A percentile compares a stretch with the other conserved stretches of the same genome.
phyloP scores from a whole-genome alignment of 1,140 invertebrate species.

The Aphidius ervi region DNA sequence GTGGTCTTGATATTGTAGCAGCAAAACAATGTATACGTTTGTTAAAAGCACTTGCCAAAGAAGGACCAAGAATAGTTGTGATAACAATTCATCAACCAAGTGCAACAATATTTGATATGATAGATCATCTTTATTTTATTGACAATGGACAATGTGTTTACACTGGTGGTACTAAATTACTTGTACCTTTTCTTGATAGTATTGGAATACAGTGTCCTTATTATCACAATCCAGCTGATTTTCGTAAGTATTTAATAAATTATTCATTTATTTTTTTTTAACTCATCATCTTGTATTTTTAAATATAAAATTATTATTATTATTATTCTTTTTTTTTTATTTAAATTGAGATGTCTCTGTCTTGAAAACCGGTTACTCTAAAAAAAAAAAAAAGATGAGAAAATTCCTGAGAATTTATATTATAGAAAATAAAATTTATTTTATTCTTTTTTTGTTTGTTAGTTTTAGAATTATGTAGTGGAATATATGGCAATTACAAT shows the following conservation, averaged over 20 bases:
- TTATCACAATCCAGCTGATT: conserved; percentile 82
- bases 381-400: neutral
- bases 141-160: conserved; percentile 80
- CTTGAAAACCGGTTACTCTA: too few species aligned
- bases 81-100: conserved; percentile 92
- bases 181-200: conserved; percentile 74
- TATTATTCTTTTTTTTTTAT: conserved; percentile 6
- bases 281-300: neutral
- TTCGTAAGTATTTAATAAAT: conserved; percentile 59
- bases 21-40: conserved; percentile 77
- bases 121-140: conserved; percentile 84
- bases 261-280: neutral
- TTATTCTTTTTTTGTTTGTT: conserved; percentile 26
- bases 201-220: conserved; percentile 73
- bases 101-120: conserved; percentile 80
- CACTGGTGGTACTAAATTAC: conserved; percentile 65
- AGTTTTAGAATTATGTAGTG: conserved; percentile 83
- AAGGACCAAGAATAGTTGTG: conserved; percentile 71
- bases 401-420: neutral
- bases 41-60: conserved; percentile 70
- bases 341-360: too few species aligned
- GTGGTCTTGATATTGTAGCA: conserved; percentile 81
- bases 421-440: conserved; percentile 26
- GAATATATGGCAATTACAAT: conserved; percentile 70
- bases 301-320: neutral